Percentiles rank a stretch among this genome's conserved stretches.
phyloP scores from a whole-genome alignment of 1,140 invertebrate genomes.

The Drosophila elegans region DNA sequence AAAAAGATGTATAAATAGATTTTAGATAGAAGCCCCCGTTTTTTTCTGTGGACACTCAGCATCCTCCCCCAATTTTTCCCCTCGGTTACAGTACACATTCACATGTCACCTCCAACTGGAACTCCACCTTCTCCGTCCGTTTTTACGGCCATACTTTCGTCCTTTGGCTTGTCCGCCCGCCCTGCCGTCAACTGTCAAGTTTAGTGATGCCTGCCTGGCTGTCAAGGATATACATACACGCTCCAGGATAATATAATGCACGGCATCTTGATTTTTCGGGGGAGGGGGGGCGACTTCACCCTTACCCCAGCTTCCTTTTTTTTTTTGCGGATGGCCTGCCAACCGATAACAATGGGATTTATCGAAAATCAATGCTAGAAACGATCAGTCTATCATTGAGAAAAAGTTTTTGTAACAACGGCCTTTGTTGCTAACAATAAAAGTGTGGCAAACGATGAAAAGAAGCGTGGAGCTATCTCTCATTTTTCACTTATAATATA shows the following conservation, averaged over 20 bases:
- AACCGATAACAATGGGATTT: constrained; percentile 20
- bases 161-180: constrained; percentile 5
- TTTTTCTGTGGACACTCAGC: constrained; percentile 3
- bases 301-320: constrained; percentile 3
- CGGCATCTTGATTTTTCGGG: background rate
- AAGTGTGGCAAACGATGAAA: background rate
- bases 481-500: too few relatives aligned
- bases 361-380: constrained; percentile 30
- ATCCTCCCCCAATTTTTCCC: background rate
- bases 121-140: constrained; percentile 32
- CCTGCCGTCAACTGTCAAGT: constrained; percentile 66
- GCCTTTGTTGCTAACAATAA: background rate
- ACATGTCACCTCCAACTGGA: constrained; percentile 34
- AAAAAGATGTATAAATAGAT: too few relatives aligned
- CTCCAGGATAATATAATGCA: constrained; percentile 27
- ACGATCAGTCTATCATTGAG: constrained; percentile 6
- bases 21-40: background rate
- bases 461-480: background rate
- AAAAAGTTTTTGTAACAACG: background rate
- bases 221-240: constrained; percentile 76
- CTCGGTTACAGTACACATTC: constrained; percentile 23
- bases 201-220: constrained; percentile 70
- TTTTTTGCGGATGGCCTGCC: constrained; percentile 33
- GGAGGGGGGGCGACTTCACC: background rate
- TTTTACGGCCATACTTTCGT: constrained; percentile 24